These are phyloP conservation scores for Melangyna quadrimaculata DNA, from an alignment of 2,888 invertebrate species.

Conservation along the genomic window DNA sequence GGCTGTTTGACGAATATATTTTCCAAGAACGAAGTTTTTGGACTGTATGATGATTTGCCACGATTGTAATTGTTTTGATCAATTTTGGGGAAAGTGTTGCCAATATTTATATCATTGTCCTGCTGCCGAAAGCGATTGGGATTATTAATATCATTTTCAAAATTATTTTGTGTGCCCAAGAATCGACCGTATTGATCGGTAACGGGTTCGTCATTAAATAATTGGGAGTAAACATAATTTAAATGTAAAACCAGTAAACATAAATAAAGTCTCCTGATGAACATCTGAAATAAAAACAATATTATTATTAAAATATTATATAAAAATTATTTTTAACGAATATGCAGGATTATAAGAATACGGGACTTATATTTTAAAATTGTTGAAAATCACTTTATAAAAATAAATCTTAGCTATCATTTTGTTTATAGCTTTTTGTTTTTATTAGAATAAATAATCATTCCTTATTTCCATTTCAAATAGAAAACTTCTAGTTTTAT, in stretches of 20 bases:
- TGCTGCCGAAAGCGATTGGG: conserved; percentile 26
- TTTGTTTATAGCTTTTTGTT: too few relatives aligned
- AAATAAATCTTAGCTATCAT: too few relatives aligned
- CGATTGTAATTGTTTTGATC: conserved; percentile 74
- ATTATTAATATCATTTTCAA: conserved; percentile 34
- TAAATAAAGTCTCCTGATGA: not conserved
- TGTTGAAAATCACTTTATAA: too few relatives aligned
- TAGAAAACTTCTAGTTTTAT: too few relatives aligned
- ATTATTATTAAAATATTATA: not conserved
- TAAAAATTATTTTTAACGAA: not conserved
- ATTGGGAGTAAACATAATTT: conserved; percentile 27
- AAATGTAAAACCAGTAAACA: conserved; percentile 22
- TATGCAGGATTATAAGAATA: too few relatives aligned
- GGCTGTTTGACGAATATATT: conserved; percentile 77
- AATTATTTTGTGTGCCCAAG: conserved; percentile 2
- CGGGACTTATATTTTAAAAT: too few relatives aligned
- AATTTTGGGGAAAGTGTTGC: conserved; percentile 47
- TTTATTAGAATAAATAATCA: too few relatives aligned
- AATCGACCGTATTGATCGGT: conserved; percentile 41
- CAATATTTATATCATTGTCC: conserved; percentile 17
- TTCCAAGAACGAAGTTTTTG: conserved; percentile 77
- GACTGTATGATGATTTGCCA: conserved; percentile 77
- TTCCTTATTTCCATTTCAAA: too few relatives aligned
- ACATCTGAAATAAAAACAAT: conserved; percentile 45
- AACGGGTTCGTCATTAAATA: conserved; percentile 39